Percentiles rank a stretch among this genome's conserved stretches.
phyloP scores from a whole-genome alignment of 2,888 invertebrate species.

The Phalera bucephala region DNA sequence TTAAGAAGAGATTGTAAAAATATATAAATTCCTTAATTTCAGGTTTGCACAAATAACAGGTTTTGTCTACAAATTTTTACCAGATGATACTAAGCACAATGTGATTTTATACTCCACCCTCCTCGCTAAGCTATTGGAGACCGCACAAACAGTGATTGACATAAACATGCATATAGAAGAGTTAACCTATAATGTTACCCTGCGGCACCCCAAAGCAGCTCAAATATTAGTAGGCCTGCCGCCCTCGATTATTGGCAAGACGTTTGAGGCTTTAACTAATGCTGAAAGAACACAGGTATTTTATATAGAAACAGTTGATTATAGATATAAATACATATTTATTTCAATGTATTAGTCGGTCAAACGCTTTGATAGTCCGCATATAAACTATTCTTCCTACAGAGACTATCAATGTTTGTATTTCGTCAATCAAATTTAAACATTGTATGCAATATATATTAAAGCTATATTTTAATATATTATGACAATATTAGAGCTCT shows the following conservation, averaged over 20 bases:
- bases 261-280: slow-evolving; percentile 70
- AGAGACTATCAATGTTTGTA: no score
- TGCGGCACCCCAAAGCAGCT: slow-evolving; percentile 61
- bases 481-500: no score
- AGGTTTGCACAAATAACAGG: slow-evolving; percentile 61
- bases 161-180: slow-evolving; percentile 70
- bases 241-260: slow-evolving; percentile 49
- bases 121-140: slow-evolving; percentile 63
- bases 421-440: no score
- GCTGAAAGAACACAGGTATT: slow-evolving; percentile 69
- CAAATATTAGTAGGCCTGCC: slow-evolving; percentile 52
- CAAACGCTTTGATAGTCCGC: no score
- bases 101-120: slow-evolving; percentile 68
- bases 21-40: slow-evolving; percentile 24
- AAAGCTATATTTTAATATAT: no score
- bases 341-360: background rate
- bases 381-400: no score
- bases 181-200: slow-evolving; percentile 61
- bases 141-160: slow-evolving; percentile 54
- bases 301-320: background rate
- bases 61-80: slow-evolving; percentile 57
- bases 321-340: no score
- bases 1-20: no score
- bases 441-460: no score
- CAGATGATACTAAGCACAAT: slow-evolving; percentile 54